These are phyloP conservation scores for Spialia ferax DNA, from an alignment of 2,888 invertebrate genomes.

Conservation along the genomic window DNA sequence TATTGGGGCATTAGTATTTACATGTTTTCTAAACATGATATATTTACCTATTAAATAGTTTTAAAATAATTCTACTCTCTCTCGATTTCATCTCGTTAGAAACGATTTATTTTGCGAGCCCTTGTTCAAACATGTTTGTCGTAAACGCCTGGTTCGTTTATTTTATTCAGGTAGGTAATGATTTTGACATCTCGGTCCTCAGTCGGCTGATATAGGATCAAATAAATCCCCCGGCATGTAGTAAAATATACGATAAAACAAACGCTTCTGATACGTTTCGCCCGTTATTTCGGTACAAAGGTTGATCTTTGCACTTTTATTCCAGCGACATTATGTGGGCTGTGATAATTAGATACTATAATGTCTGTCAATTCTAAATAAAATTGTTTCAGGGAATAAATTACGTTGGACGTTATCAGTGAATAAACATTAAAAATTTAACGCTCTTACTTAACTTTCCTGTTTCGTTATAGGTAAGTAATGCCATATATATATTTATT, in stretches of 20 bases:
- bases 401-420: background rate
- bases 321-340: background rate
- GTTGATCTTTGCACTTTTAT: conserved; percentile 20
- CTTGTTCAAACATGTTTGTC: conserved; percentile 9
- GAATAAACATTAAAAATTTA: background rate
- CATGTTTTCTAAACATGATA: no score
- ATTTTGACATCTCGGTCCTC: conserved; percentile 17
- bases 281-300: background rate
- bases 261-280: conserved; percentile 9
- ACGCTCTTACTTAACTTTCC: background rate
- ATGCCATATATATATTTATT: no score
- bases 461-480: no score
- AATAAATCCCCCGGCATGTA: conserved; percentile 19
- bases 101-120: background rate
- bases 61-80: no score
- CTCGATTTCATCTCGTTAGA: background rate
- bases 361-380: conserved; percentile 7
- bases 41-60: no score
- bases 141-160: conserved; percentile 30
- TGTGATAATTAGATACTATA: background rate
- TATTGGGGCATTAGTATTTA: no score
- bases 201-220: conserved; percentile 11
- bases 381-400: background rate
- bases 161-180: conserved; percentile 40
- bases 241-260: conserved; percentile 25